phyloP scores from a whole-genome alignment of 2,113 vertebrate species.

The Odobenus rosmarus region DNA sequence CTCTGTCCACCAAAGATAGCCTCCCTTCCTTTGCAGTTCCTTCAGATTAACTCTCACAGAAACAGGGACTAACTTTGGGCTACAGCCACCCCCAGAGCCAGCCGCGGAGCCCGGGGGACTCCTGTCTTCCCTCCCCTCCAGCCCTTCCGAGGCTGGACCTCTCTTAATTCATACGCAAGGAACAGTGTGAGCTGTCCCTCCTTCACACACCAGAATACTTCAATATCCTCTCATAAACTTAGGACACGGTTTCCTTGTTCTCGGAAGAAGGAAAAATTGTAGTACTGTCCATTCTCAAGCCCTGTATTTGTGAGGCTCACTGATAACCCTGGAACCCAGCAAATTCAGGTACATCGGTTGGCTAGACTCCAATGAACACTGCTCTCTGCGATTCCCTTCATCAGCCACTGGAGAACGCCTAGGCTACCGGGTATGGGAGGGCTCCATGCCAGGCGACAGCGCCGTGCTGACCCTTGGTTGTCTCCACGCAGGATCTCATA shows the following conservation, averaged over 20 bases:
- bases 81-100: too few species aligned
- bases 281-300: neutral
- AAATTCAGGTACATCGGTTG: fast-evolving
- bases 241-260: neutral
- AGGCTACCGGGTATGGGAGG: fast-evolving
- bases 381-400: neutral
- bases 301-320: neutral
- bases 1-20: neutral
- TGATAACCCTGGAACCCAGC: neutral
- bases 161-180: neutral
- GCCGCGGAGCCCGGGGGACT: fast-evolving
- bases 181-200: neutral
- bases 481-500: neutral
- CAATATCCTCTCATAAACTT: neutral
- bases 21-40: neutral
- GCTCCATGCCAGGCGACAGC: fast-evolving
- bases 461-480: fast-evolving
- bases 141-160: neutral
- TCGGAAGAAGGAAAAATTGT: neutral
- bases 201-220: neutral
- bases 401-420: neutral
- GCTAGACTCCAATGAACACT: neutral
- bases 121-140: neutral
- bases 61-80: neutral
- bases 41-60: neutral